Evolutionary conservation across 2,113 vertebrate species (phyloP).

Genomic region (Brienomyrus brachyistius): DNA sequence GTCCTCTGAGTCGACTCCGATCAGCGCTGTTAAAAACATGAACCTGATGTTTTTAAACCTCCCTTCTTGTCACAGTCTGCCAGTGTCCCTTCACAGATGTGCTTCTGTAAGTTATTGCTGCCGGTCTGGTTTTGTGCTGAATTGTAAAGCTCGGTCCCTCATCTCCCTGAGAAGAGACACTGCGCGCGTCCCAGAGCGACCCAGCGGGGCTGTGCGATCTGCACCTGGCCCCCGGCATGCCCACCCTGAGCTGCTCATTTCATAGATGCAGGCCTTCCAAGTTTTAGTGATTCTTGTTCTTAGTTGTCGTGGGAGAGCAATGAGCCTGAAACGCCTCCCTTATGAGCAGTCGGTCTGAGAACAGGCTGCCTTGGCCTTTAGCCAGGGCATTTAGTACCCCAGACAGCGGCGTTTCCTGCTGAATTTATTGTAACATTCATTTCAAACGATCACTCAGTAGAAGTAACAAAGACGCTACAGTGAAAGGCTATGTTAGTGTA

Average conservation of each 20-base stretch:
- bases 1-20: not conserved
- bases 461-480: constrained; percentile 57
- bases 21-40: not conserved
- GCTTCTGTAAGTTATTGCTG: not conserved
- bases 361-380: constrained; percentile 41
- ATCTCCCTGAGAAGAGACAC: not conserved
- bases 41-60: not conserved
- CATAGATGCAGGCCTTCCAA: constrained; percentile 26
- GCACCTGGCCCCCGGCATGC: not conserved
- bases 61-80: not conserved
- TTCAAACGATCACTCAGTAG: constrained; percentile 65
- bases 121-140: not conserved
- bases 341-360: not conserved
- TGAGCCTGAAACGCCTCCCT: not conserved
- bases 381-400: constrained; percentile 43
- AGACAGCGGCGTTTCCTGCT: constrained; percentile 34
- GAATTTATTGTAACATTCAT: constrained; percentile 52
- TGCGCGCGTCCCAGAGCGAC: constrained; percentile 16
- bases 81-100: not conserved
- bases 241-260: constrained; percentile 49
- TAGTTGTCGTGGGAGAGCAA: not conserved
- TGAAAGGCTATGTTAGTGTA: constrained; percentile 48
- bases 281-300: constrained; percentile 51
- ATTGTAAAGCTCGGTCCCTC: not conserved
- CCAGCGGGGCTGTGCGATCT: not conserved